Evolutionary conservation across 1,140 invertebrate genomes (phyloP).

Genomic region (Aricia agestis): DNA sequence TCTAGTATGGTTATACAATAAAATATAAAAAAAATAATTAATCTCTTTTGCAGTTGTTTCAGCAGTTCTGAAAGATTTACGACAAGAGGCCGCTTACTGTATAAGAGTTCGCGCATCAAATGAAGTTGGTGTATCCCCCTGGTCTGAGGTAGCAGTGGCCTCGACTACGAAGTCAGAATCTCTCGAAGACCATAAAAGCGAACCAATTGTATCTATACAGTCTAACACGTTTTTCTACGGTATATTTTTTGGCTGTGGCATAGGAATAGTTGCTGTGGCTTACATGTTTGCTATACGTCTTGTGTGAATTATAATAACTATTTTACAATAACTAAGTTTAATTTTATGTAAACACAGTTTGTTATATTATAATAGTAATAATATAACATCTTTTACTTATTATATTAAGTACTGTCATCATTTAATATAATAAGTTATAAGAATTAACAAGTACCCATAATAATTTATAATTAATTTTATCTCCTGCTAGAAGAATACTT

Average conservation of each 20-base stretch:
- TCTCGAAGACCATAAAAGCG: neutral
- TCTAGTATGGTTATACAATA: too few species aligned
- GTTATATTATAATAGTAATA: too few species aligned
- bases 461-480: too few species aligned
- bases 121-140: slow-evolving; percentile 40
- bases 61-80: neutral
- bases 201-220: neutral
- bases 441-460: too few species aligned
- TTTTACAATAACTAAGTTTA: neutral
- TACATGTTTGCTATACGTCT: slow-evolving; percentile 51
- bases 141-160: slow-evolving; percentile 35
- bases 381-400: too few species aligned
- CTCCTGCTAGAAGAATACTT: too few species aligned
- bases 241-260: slow-evolving; percentile 49
- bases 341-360: too few species aligned
- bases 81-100: slow-evolving; percentile 40
- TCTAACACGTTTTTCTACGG: slow-evolving; percentile 41
- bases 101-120: slow-evolving; percentile 41
- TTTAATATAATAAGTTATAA: too few species aligned
- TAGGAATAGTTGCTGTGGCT: slow-evolving; percentile 41
- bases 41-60: neutral
- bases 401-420: too few species aligned
- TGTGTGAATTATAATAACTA: slow-evolving; percentile 31
- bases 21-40: too few species aligned
- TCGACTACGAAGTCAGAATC: slow-evolving; percentile 28